Base-by-base conservation (phyloP, 92 coral and sea anemone genomes). In the Parazoanthus atlanticus region DNA sequence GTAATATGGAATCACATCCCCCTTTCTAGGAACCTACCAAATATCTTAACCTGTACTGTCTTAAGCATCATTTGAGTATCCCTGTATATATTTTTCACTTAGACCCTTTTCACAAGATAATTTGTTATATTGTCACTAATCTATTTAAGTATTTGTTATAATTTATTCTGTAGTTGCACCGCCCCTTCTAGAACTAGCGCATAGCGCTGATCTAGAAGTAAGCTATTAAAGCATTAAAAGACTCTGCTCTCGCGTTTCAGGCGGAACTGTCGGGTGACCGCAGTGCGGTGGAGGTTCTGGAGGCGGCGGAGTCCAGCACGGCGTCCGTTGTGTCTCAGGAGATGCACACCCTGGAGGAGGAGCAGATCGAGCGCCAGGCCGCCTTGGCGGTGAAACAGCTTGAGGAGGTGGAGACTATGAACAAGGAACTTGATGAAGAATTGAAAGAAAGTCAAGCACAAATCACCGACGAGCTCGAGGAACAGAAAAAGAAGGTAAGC, bases 401-500 rank as follows among this genome's bases (percentile, higher is more conserved):
- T 73, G 96, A 97, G 36, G 93, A 91, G 87, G 71, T 92, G 31
- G 49, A 86, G 8, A 88, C 85, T 21, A 75, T 93, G 86, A 93
- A 92, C 71, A 78, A 93, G 47, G 96, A 90, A 23, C 92, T 95
- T 16, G 91, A 89, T 65, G 79, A 79, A 65, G 95, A 92, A 81
- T 81, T 88, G 86, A 74, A 52, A 40, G 78, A 82, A 19, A 94
- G 85, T 32, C 93, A 92, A 25, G 29, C 88, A 26, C 90, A 93
- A 74, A 91, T 97, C 76, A 92, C 88, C 11, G 90, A 93, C 36
- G 95, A 95, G 88, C 96, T 97, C 40, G 95, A 93, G 40, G 93
- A 95, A 33, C 98, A 97, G 93, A 97, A 94, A 90, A 76, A 90
- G 80, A 97, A 97, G 99, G 99, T 95, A 30, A 70, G 77, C 47